These are phyloP conservation scores for Polyergus mexicanus DNA, from an alignment of 1,140 invertebrate species.

Conservation along the genomic window DNA sequence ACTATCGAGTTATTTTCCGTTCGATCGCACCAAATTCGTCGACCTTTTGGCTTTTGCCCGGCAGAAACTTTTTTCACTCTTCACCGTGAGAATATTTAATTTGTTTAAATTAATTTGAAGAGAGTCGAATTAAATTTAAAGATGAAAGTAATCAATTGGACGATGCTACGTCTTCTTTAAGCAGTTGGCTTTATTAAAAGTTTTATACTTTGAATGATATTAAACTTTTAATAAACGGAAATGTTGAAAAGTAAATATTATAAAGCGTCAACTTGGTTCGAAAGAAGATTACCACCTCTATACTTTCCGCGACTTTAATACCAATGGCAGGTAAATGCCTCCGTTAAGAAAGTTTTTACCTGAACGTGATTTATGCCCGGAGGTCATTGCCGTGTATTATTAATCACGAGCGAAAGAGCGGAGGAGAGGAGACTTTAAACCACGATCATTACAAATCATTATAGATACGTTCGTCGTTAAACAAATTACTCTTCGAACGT, in stretches of 20 bases:
- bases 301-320: too few relatives aligned
- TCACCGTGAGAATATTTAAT: slow-evolving; percentile 22
- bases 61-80: not conserved
- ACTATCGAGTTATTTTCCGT: slow-evolving; percentile 18
- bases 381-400: not conserved
- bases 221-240: not conserved
- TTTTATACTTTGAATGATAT: slow-evolving; percentile 5
- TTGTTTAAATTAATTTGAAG: not conserved
- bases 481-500: not conserved
- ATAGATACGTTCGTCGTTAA: not conserved
- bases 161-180: not conserved
- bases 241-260: not conserved
- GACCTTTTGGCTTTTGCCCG: not conserved
- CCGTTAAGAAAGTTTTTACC: too few relatives aligned
- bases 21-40: not conserved
- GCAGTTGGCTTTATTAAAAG: not conserved
- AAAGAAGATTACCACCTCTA: too few relatives aligned
- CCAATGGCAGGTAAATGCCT: too few relatives aligned
- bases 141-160: not conserved
- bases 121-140: not conserved
- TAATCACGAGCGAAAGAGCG: not conserved
- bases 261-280: not conserved
- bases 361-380: not conserved
- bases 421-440: not conserved
- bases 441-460: not conserved